phyloP scores from a whole-genome alignment of 2,888 invertebrate genomes.

The Hirtodrosophila duncani region DNA sequence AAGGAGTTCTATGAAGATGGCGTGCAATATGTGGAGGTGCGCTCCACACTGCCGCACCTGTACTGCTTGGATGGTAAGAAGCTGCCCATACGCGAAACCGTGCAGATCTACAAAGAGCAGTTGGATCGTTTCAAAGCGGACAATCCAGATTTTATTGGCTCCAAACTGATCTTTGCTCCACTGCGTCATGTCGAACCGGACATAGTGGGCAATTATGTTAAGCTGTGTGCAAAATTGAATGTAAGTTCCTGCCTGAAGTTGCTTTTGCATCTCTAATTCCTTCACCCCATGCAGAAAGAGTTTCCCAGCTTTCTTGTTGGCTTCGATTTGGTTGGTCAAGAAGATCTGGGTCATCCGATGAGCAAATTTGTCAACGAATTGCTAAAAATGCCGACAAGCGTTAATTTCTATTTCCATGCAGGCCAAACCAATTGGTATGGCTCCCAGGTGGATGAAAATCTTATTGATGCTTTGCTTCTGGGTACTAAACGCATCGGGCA shows the following conservation, averaged over 20 bases:
- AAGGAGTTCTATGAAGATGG: constrained; percentile 83
- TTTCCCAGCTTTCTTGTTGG: constrained; percentile 86
- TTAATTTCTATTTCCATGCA: constrained; percentile 87
- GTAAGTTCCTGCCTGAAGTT: constrained; percentile 22
- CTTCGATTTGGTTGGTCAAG: constrained; percentile 89
- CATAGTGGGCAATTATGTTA: constrained; percentile 78
- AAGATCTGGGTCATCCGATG: constrained; percentile 84
- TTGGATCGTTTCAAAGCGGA: constrained; percentile 81
- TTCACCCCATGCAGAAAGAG: constrained; percentile 59
- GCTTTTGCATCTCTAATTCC: background rate
- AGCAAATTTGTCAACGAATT: constrained; percentile 81
- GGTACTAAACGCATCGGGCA: constrained; percentile 88
- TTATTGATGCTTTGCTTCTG: constrained; percentile 86
- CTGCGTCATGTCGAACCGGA: constrained; percentile 78
- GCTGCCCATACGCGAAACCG: constrained; percentile 80
- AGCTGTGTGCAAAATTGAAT: constrained; percentile 56
- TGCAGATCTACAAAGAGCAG: constrained; percentile 80
- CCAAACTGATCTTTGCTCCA: constrained; percentile 84
- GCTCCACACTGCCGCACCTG: constrained; percentile 81
- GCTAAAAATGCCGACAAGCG: constrained; percentile 76
- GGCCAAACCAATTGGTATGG: constrained; percentile 89
- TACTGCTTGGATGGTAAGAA: constrained; percentile 83
- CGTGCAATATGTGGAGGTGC: constrained; percentile 84
- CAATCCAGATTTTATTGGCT: constrained; percentile 84
- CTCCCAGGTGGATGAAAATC: constrained; percentile 83